Conservation (phyloP, 1,140 invertebrate genomes). For the Laupala kohalensis region DNA sequence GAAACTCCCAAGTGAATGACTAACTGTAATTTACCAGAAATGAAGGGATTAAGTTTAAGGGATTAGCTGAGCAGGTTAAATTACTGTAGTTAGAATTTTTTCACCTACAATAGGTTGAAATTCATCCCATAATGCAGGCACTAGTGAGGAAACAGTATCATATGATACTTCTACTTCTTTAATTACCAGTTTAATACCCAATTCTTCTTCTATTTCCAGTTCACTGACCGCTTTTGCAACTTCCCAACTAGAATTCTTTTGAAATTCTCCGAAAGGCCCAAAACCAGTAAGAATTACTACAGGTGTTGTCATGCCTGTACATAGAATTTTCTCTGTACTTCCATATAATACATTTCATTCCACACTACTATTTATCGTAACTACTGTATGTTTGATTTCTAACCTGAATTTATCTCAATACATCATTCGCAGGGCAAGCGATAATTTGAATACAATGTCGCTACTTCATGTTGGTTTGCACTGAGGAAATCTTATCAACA, state of each 20-base stretch:
- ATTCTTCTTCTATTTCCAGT: not conserved
- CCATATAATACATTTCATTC: too few relatives aligned
- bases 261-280: not conserved
- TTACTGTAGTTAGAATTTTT: not conserved
- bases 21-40: slow-evolving; percentile 2
- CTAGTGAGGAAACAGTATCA: not conserved
- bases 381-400: too few relatives aligned
- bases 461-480: too few relatives aligned
- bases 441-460: too few relatives aligned
- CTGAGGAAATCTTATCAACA: too few relatives aligned
- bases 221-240: not conserved
- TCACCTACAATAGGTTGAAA: not conserved
- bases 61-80: not conserved
- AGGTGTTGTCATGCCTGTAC: not conserved
- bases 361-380: too few relatives aligned
- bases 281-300: not conserved
- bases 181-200: not conserved
- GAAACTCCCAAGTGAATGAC: slow-evolving; percentile 11
- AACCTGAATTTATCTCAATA: too few relatives aligned
- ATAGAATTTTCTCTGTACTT: too few relatives aligned
- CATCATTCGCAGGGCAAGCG: too few relatives aligned
- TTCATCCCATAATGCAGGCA: not conserved
- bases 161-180: not conserved
- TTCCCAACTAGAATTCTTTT: not conserved
- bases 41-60: not conserved